phyloP scores from a whole-genome alignment of 2,888 invertebrate species.

The Pycnomerus fuliginosus region DNA sequence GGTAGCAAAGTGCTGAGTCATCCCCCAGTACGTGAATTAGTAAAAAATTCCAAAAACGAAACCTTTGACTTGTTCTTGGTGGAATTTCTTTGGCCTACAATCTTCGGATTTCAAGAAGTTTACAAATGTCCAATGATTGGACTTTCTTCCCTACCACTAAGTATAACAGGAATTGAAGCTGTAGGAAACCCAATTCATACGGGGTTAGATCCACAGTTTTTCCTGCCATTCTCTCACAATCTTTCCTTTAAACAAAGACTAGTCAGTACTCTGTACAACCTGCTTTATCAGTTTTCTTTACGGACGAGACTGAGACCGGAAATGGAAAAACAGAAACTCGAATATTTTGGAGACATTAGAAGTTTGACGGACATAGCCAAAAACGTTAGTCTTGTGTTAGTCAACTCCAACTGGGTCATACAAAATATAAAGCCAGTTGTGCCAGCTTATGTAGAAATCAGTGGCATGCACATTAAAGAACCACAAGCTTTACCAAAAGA shows the following conservation, averaged over 20 bases:
- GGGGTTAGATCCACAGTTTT: conserved; percentile 42
- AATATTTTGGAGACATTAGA: conserved; percentile 34
- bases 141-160: conserved; percentile 38
- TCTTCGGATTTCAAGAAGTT: conserved; percentile 41
- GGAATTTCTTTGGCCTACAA: conserved; percentile 38
- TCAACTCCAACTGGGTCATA: conserved; percentile 34
- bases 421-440: conserved; percentile 31
- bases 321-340: conserved; percentile 28
- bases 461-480: conserved; percentile 38
- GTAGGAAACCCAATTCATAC: conserved; percentile 45
- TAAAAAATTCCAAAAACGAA: conserved; percentile 35
- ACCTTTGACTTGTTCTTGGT: conserved; percentile 43
- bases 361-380: conserved; percentile 27
- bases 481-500: conserved; percentile 40
- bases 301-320: conserved; percentile 13
- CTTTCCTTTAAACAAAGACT: conserved; percentile 40
- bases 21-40: conserved; percentile 36
- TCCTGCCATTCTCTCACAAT: conserved; percentile 33
- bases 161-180: conserved; percentile 30
- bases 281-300: conserved; percentile 15
- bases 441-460: conserved; percentile 35
- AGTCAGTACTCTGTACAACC: conserved; percentile 26
- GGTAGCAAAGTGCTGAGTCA: conserved; percentile 29
- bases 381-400: conserved; percentile 37
- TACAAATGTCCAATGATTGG: conserved; percentile 47